These are phyloP conservation scores for Melanotaenia nigrans DNA, from an alignment of 2,797 vertebrate genomes.

Conservation along the genomic window DNA sequence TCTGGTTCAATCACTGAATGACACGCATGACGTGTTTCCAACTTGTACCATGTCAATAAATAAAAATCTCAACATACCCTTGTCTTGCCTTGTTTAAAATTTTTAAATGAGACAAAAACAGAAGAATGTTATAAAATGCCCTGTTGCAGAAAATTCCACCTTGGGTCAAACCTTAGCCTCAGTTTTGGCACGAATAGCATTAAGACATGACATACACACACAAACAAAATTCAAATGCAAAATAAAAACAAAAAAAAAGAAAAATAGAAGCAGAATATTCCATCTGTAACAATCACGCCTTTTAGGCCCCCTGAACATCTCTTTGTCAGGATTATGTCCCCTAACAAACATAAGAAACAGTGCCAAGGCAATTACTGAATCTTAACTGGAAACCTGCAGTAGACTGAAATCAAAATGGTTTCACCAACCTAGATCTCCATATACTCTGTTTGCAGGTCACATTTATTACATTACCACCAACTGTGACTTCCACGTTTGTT, in stretches of 20 bases:
- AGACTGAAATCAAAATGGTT: too few relatives aligned
- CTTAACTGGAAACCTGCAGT: not conserved
- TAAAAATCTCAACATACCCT: not conserved
- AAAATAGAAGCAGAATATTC: not conserved
- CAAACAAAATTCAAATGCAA: not conserved
- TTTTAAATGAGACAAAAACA: not conserved
- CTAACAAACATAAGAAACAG: not conserved
- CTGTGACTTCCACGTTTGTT: slow-evolving; percentile 21
- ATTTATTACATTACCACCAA: slow-evolving; percentile 4
- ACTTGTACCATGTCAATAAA: not conserved
- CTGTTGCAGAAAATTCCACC: not conserved
- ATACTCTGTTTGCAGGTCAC: too few relatives aligned
- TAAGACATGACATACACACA: not conserved
- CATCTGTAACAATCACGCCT: not conserved
- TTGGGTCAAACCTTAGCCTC: not conserved
- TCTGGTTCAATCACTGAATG: slow-evolving; percentile 25
- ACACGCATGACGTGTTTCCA: slow-evolving; percentile 32
- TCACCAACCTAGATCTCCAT: too few relatives aligned
- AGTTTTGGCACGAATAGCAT: not conserved
- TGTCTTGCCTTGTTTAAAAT: not conserved
- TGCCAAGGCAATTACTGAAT: not conserved
- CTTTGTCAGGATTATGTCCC: not conserved
- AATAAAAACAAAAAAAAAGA: not conserved
- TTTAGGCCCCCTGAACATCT: not conserved
- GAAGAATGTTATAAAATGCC: not conserved